These are phyloP conservation scores for Planococcus citri DNA, from an alignment of 1,140 invertebrate species.

Conservation along the genomic window DNA sequence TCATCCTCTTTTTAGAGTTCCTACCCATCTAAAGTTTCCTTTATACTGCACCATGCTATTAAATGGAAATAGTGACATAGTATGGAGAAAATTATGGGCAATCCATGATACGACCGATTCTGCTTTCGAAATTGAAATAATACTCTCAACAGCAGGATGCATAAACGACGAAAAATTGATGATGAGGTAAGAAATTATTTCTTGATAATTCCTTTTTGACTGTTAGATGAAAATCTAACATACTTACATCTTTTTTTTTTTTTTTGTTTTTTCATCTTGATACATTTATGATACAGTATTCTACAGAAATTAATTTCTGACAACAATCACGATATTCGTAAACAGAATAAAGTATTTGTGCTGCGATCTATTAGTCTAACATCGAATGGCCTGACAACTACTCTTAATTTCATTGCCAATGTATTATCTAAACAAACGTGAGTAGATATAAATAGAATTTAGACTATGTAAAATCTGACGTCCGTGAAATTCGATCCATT, in stretches of 20 bases:
- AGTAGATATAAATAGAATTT: background rate
- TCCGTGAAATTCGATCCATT: no score
- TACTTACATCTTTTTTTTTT: no score
- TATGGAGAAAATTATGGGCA: constrained; percentile 22
- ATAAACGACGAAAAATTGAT: constrained; percentile 9
- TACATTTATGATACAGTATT: background rate
- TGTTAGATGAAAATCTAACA: no score
- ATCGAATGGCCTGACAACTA: background rate
- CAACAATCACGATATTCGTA: background rate
- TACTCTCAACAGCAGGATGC: constrained; percentile 22
- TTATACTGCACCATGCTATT: constrained; percentile 23
- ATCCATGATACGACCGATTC: constrained; percentile 22
- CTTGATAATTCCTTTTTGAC: no score
- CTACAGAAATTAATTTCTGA: background rate
- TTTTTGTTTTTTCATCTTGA: background rate
- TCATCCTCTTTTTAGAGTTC: constrained; percentile 20
- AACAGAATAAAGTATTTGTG: background rate
- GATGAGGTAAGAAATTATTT: constrained; percentile 21
- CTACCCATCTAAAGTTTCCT: constrained; percentile 23
- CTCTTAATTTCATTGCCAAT: background rate
- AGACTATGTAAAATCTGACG: no score
- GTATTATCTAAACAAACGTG: background rate
- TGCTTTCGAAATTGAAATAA: constrained; percentile 23
- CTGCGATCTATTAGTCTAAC: background rate
- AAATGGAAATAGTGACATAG: background rate